These are phyloP conservation scores for Delia radicum DNA, from an alignment of 1,140 invertebrate species.

Conservation along the genomic window DNA sequence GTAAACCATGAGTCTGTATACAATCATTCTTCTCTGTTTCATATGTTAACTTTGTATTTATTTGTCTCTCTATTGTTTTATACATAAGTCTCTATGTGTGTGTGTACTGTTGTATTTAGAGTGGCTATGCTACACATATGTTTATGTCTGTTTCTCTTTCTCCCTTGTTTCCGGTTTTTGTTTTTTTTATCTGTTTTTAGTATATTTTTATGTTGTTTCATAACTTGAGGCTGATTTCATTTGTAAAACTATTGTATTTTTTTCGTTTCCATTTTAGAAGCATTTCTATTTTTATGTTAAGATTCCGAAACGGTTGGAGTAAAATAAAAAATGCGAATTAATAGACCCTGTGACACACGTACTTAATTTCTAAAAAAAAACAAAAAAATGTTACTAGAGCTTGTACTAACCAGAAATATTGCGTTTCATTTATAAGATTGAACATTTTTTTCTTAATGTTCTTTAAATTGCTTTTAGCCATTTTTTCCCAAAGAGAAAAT, in stretches of 20 bases:
- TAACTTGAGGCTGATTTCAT: background rate
- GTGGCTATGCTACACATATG: no score
- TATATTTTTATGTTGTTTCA: background rate
- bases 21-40: no score
- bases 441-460: background rate
- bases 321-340: background rate
- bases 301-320: background rate
- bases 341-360: constrained; percentile 3
- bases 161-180: no score
- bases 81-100: no score
- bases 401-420: background rate
- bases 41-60: background rate
- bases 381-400: no score
- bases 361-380: background rate
- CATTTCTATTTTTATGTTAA: background rate
- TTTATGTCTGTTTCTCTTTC: background rate
- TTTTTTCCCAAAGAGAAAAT: background rate
- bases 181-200: no score
- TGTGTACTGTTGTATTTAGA: no score
- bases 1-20: background rate
- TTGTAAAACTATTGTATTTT: background rate
- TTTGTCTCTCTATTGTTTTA: background rate
- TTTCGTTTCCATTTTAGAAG: background rate
- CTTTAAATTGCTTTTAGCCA: background rate
- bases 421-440: background rate